These are phyloP conservation scores for Notarius lentiginosus DNA, from an alignment of 2,113 vertebrate genomes.

Conservation along the genomic window DNA sequence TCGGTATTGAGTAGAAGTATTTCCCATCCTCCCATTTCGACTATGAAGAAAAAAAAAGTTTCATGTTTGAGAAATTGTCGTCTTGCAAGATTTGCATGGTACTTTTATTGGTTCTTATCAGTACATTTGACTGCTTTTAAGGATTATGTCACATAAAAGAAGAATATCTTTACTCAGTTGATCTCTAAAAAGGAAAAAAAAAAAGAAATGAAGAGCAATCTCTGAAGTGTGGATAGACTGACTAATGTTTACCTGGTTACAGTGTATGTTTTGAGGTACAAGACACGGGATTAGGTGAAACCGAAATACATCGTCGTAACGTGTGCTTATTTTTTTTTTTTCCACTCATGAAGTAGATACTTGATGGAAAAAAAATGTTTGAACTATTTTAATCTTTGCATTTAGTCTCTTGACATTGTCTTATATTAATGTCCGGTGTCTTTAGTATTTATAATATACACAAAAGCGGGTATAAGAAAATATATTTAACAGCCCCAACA, in stretches of 20 bases:
- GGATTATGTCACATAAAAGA: slow-evolving; percentile 65
- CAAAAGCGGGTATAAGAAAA: slow-evolving; percentile 94
- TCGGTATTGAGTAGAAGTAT: slow-evolving; percentile 79
- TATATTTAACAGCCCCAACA: slow-evolving; percentile 86
- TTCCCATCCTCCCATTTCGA: slow-evolving; percentile 74
- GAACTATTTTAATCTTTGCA: slow-evolving; percentile 87
- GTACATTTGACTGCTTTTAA: slow-evolving; percentile 81
- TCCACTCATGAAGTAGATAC: slow-evolving; percentile 82
- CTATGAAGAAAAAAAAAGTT: slow-evolving; percentile 74
- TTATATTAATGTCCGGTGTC: slow-evolving; percentile 88
- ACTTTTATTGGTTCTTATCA: slow-evolving; percentile 76
- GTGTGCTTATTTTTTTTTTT: slow-evolving; percentile 73
- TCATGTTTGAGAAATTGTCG: slow-evolving; percentile 83
- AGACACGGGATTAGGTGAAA: slow-evolving; percentile 56
- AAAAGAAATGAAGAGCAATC: slow-evolving; percentile 55
- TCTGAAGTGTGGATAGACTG: slow-evolving; percentile 60
- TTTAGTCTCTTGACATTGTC: slow-evolving; percentile 82
- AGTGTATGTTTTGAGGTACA: slow-evolving; percentile 60
- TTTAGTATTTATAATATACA: slow-evolving; percentile 98
- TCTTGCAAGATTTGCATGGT: slow-evolving; percentile 86
- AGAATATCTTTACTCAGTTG: slow-evolving; percentile 72
- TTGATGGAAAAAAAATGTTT: slow-evolving; percentile 79
- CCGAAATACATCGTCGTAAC: slow-evolving; percentile 71
- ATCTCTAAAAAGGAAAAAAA: slow-evolving; percentile 50
- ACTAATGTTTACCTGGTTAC: slow-evolving; percentile 67